These are phyloP conservation scores for Andrena minutula DNA, from an alignment of 2,888 invertebrate species.

Conservation along the genomic window DNA sequence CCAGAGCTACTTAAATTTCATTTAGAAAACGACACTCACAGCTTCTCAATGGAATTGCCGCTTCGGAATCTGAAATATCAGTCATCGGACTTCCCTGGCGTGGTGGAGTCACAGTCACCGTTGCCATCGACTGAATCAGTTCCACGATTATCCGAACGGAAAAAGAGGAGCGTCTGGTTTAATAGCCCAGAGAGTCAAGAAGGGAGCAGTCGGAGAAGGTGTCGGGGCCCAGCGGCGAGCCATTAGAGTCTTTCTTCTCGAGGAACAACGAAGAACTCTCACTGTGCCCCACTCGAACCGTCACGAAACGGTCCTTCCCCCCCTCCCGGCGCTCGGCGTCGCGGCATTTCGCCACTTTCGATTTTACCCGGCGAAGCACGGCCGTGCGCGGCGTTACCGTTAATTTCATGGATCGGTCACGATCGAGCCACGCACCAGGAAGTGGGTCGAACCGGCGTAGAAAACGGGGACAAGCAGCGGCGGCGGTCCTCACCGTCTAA, in stretches of 20 bases:
- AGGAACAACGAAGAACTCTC: slow-evolving; percentile 49
- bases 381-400: slow-evolving; percentile 62
- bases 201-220: slow-evolving; percentile 8
- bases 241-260: slow-evolving; percentile 36
- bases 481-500: slow-evolving; percentile 11
- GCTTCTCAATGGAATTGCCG: no score
- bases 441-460: slow-evolving; percentile 66
- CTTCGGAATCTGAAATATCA: no score
- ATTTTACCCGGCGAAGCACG: slow-evolving; percentile 69
- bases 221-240: slow-evolving; percentile 9
- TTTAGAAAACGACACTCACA: no score
- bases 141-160: not conserved
- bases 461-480: slow-evolving; percentile 57
- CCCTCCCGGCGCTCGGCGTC: slow-evolving; percentile 28
- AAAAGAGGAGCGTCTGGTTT: not conserved
- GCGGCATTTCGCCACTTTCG: slow-evolving; percentile 76
- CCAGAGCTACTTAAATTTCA: no score
- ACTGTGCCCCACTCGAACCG: slow-evolving; percentile 45
- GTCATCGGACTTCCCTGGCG: no score
- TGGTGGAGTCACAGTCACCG: no score
- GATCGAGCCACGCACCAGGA: slow-evolving; percentile 61
- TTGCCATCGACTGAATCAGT: not conserved
- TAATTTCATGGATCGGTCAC: slow-evolving; percentile 69
- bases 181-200: not conserved
- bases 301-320: slow-evolving; percentile 23